Percentiles rank a stretch among this genome's conserved stretches.
These are phyloP conservation scores for Charina bottae DNA, from an alignment of 2,113 vertebrate genomes.

Conservation along the genomic window DNA sequence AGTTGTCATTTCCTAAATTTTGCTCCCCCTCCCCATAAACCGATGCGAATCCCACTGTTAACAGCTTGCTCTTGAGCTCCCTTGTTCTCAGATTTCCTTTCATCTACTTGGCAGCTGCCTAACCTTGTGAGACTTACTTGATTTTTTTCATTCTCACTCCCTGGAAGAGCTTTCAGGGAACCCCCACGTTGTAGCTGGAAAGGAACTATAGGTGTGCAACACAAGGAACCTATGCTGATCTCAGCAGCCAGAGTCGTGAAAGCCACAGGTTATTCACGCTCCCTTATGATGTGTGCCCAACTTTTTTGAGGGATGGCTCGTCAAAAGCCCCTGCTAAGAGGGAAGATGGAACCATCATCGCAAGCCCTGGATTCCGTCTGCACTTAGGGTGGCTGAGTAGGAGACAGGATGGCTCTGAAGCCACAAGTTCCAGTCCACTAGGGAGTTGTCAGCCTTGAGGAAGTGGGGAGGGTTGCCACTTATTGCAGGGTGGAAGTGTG, in stretches of 20 bases:
- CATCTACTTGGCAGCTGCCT: slow-evolving; percentile 36
- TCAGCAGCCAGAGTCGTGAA: background rate
- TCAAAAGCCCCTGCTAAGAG: background rate
- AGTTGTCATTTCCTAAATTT: background rate
- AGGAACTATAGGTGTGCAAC: background rate
- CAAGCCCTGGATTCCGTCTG: background rate
- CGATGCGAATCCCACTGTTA: slow-evolving; percentile 27
- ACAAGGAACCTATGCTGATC: background rate
- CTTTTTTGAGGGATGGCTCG: background rate
- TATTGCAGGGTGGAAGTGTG: background rate
- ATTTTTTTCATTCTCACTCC: background rate
- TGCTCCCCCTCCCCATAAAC: background rate
- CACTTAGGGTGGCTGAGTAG: background rate
- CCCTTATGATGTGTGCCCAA: background rate
- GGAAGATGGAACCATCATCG: background rate
- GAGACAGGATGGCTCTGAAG: background rate
- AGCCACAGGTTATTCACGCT: background rate
- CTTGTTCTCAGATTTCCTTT: slow-evolving; percentile 30
- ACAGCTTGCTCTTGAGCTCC: slow-evolving; percentile 27
- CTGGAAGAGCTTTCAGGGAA: background rate
- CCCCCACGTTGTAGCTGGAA: background rate
- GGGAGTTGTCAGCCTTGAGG: background rate
- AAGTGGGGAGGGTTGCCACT: too few species aligned
- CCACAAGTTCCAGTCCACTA: background rate
- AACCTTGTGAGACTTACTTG: slow-evolving; percentile 3